Percentiles rank a stretch among this genome's conserved stretches.
Conservation (phyloP, 2,113 vertebrate species). For the Globicephala melas region DNA sequence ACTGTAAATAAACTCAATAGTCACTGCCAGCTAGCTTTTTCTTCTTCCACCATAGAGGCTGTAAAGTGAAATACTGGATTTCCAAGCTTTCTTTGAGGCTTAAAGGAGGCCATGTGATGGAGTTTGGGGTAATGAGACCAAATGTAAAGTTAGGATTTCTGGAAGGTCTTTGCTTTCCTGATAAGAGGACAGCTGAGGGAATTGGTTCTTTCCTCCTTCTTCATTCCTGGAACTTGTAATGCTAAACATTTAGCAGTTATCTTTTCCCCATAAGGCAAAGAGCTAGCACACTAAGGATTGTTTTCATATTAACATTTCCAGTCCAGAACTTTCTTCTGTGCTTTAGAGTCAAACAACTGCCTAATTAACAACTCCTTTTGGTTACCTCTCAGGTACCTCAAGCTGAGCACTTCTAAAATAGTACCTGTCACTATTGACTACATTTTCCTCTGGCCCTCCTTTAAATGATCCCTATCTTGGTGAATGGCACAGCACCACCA, state of each 20-base stretch:
- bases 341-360: neutral
- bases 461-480: neutral
- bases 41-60: neutral
- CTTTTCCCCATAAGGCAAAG: neutral
- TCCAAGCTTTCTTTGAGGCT: neutral
- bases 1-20: neutral
- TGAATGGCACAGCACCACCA: neutral
- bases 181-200: neutral
- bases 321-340: neutral
- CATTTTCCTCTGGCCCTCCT: neutral
- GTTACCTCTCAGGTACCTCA: neutral
- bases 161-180: neutral
- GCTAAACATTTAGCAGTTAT: neutral
- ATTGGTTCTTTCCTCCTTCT: neutral
- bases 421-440: neutral
- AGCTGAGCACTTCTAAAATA: neutral
- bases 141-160: neutral
- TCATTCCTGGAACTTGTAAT: neutral
- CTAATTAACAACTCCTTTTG: neutral
- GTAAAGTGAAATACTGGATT: neutral
- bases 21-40: neutral
- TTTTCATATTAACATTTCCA: neutral
- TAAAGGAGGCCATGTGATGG: neutral
- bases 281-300: neutral
- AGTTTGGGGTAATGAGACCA: neutral